Evolutionary conservation across 2,113 vertebrate genomes (phyloP).

Genomic region (Glaucidium brasilianum): DNA sequence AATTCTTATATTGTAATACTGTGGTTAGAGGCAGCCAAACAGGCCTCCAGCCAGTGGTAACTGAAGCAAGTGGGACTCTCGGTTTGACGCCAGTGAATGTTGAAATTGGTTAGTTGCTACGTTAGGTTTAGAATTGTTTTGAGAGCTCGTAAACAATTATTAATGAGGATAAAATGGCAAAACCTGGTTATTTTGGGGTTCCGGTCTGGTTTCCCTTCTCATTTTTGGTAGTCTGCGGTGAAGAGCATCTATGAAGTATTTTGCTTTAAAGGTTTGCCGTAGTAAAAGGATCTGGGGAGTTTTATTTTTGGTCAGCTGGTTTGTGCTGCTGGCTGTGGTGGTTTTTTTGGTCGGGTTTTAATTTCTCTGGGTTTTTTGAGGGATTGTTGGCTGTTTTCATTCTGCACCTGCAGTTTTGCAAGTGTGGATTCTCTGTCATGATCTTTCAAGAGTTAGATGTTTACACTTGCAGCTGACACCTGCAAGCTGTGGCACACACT

Average conservation of each 20-base stretch:
- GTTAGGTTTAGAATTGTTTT: not conserved
- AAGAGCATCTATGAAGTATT: not conserved
- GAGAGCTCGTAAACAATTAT: conserved; percentile 5
- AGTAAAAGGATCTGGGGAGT: not conserved
- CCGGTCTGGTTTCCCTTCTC: not conserved
- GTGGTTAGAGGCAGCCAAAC: conserved; percentile 42
- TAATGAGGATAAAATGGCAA: conserved; percentile 5
- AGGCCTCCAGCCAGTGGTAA: conserved; percentile 11
- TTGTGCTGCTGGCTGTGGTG: not conserved
- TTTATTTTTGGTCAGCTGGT: not conserved
- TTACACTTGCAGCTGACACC: not conserved
- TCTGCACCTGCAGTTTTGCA: not conserved
- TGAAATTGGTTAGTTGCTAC: conserved; percentile 7
- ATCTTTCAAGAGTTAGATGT: not conserved
- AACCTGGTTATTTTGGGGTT: not conserved
- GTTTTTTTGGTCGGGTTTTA: not conserved
- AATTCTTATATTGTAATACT: conserved; percentile 61
- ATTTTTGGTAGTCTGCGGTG: not conserved
- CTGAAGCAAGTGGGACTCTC: not conserved
- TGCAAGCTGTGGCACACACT: not conserved
- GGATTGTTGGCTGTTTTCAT: not conserved
- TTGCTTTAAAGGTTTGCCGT: not conserved
- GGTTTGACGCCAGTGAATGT: not conserved
- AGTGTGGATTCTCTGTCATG: not conserved
- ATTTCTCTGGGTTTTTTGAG: not conserved